phyloP scores from a whole-genome alignment of 37 sponge, comb jelly and placozoan species.

The Agelas oroides region DNA sequence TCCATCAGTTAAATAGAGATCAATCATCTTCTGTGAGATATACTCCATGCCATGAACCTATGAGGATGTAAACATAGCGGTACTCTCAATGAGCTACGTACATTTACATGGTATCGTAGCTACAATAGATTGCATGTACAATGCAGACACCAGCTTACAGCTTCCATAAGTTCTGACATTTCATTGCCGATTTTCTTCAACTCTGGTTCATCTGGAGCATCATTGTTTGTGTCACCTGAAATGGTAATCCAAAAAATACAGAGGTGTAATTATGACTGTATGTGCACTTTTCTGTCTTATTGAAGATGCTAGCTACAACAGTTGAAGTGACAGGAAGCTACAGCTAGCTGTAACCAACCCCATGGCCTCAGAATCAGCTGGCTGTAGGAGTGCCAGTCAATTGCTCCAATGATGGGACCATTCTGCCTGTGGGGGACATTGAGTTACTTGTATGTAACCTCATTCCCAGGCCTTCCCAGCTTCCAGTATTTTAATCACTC shows the following conservation, averaged over 20 bases:
- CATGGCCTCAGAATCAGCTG: conserved; percentile 82
- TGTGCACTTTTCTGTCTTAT: too few species aligned
- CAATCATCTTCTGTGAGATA: conserved; percentile 41
- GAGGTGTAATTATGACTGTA: too few species aligned
- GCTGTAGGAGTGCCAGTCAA: conserved; percentile 84
- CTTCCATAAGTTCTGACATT: not conserved
- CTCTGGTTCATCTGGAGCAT: conserved; percentile 65
- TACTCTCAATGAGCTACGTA: too few species aligned
- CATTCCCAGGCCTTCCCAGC: too few species aligned
- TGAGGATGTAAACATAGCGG: not conserved
- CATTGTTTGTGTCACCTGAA: conserved; percentile 59
- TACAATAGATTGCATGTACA: too few species aligned
- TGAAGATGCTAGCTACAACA: too few species aligned
- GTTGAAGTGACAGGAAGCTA: too few species aligned
- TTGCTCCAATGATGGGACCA: conserved; percentile 65
- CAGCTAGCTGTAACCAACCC: conserved; percentile 26
- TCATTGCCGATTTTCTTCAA: conserved; percentile 45
- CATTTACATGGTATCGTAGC: too few species aligned
- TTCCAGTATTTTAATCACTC: too few species aligned
- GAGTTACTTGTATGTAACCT: too few species aligned
- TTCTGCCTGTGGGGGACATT: conserved; percentile 31
- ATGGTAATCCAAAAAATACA: too few species aligned
- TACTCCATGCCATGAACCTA: conserved; percentile 37
- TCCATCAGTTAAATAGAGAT: conserved; percentile 61
- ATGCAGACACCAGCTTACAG: too few species aligned